Evolutionary conservation across 2,113 vertebrate species (phyloP), one percentile per base, ranked within the genome.

Genomic region (Bettongia penicillata): DNA sequence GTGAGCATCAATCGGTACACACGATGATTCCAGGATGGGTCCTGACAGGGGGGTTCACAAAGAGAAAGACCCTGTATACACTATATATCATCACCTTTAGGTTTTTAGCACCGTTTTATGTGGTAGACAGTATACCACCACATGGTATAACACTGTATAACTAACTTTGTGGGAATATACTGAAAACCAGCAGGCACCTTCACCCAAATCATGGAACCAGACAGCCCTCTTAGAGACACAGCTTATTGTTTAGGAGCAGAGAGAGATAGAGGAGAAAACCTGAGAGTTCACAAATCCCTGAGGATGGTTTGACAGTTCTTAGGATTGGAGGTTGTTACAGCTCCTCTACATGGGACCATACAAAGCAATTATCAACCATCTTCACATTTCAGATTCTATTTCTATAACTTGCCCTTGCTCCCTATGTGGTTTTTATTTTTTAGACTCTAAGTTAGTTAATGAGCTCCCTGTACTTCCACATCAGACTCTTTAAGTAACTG

Each of bases 11-110:
- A 97, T 77, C 99, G 99, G 96, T 99, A 99, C 2, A 99, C 99
- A 53, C 99, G 98, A 99, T 99, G 99, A 98, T 99, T 99, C 96
- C 99, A 99, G 0, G 99, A 99, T 0, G 99, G 99, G 97, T 99
- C 99, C 99, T 99, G 97, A 68, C n/a, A 92, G 93, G 77, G 92
- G 0, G 8, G 92, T 61, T 0, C 90, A n/a, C 8, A 19, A 52
- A 97, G 92, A 91, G 77, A 24, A 52, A 1, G 16, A 55, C 1
- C 89, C 25, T 7, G 1, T 16, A 68, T 68, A 12, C 9, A 9
- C 25, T 16, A 10, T 0, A 28, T 49, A 43, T 90, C 28, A 26
- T 51, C 52, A n/a, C 37, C 16, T 6, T 77, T 77, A 77, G 37
- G 43, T 77, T 77, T 61, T n/a, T 77, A 16, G 3, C 68, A 77